Evolutionary conservation across 2,113 vertebrate genomes (phyloP).

Genomic region (Brachypteracias leptosomus): DNA sequence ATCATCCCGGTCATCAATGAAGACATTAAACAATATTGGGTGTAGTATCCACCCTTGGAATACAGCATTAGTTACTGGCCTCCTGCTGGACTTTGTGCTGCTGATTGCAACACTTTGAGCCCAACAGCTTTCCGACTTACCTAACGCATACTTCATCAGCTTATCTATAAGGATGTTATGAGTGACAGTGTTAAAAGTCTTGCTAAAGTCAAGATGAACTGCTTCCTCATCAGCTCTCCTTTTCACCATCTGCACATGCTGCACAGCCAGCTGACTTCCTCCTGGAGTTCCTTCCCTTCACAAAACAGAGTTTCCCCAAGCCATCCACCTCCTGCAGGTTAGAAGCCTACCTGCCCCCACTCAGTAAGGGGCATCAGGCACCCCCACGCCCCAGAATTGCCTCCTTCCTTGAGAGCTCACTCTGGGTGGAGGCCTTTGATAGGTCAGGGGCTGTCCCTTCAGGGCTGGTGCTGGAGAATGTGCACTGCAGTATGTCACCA

Average conservation of each 20-base stretch:
- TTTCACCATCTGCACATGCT: background rate
- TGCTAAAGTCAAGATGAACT: background rate
- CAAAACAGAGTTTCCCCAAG: background rate
- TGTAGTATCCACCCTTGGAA: background rate
- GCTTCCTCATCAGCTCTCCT: background rate
- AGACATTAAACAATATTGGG: background rate
- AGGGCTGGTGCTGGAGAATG: accelerated
- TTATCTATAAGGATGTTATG: background rate
- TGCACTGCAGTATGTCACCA: no score
- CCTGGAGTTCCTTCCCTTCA: background rate
- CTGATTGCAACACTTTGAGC: background rate
- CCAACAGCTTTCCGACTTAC: background rate
- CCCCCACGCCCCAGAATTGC: accelerated
- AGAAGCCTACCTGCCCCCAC: background rate
- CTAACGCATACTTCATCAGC: background rate
- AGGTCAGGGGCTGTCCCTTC: background rate
- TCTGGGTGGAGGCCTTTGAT: background rate
- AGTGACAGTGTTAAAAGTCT: background rate
- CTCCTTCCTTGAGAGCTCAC: background rate
- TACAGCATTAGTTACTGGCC: background rate
- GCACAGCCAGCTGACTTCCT: background rate
- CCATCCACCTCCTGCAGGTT: accelerated
- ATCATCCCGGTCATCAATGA: background rate
- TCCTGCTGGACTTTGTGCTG: background rate
- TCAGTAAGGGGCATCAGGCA: accelerated